Conservation (phyloP, 2,113 vertebrate species). For the Octodon degus region DNA sequence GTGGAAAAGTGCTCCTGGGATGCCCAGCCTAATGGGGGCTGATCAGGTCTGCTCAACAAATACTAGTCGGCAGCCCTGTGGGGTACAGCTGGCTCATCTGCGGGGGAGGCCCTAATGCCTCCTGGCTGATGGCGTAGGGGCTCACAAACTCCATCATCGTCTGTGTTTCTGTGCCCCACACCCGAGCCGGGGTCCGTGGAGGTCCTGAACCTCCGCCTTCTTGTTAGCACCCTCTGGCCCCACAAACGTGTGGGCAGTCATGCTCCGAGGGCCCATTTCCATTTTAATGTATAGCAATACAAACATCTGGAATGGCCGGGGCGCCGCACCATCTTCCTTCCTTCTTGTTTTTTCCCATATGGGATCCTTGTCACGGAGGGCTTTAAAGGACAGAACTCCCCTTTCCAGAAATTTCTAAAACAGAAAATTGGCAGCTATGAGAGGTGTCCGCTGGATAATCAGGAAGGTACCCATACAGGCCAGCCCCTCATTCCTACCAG, state of each 20-base stretch:
- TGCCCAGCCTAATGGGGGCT: background rate
- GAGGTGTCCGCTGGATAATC: background rate
- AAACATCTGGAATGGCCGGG: background rate
- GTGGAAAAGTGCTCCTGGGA: background rate
- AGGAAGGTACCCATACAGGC: background rate
- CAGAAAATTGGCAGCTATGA: background rate
- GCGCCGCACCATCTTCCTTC: background rate
- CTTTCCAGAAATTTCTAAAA: constrained; percentile 31
- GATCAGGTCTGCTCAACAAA: background rate
- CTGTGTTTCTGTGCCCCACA: background rate
- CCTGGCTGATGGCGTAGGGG: background rate
- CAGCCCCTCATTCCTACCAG: background rate
- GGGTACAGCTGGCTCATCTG: background rate
- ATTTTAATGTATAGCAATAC: background rate
- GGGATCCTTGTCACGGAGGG: background rate
- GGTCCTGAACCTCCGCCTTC: background rate
- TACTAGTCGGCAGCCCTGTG: background rate
- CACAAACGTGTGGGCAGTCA: background rate
- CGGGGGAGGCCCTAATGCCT: background rate
- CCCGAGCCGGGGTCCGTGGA: background rate
- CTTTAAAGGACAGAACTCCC: background rate
- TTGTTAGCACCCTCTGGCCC: no score
- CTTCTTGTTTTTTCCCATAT: background rate
- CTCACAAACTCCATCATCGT: background rate
- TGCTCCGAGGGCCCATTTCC: background rate